Base-by-base conservation (phyloP, 2,888 invertebrate genomes). In the Abscondita cerata region DNA sequence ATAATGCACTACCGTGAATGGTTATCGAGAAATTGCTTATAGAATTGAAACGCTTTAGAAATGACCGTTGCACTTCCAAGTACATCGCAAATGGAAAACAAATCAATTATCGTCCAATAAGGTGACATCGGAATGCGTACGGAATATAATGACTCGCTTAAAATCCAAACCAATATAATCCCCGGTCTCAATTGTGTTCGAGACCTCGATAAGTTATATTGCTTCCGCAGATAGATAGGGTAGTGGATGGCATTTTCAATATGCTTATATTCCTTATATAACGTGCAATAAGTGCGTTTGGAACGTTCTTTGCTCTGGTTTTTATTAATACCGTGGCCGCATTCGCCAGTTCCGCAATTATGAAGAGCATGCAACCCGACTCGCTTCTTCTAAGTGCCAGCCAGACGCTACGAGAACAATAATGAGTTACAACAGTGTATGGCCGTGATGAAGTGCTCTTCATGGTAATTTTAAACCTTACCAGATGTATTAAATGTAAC, bases 251-350 rank as follows among this genome's bases (percentile, higher is more conserved):
- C 74, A 77, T 77, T 77, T 77, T 76, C 76, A 77, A 77, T 77
- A 77, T 77, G 75, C 77, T 77, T 76, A 76, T 76, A 74, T 74
- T 76, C 75, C 73, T 72, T 73, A 74, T 74, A 74, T 75, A 72
- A 72, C 68, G 71, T 70, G 72, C 72, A 72, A 73, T 73, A 71
- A 71, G 70, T 72, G 71, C 70, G 71, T 70, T 69, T 63, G 66
- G 68, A 68, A 67, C 70, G 65, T 68, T 62, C 65, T 65, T 62
- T 59, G 60, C 63, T 64, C 64, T 67, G 64, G 66, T 68, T 72
- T 70, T 72, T 72, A 70, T 70, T 70, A 70, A 70, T 70, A 67
- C 65, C 62, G 59, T 62, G 60, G 54, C 60, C 63, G 63, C 66
- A 62, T 60, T 59, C 60, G 52, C 53, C 51, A 50, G 51, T 51